Evolutionary conservation across 2,888 invertebrate genomes (phyloP).

Genomic region (Lordiphosa andalusiaca): DNA sequence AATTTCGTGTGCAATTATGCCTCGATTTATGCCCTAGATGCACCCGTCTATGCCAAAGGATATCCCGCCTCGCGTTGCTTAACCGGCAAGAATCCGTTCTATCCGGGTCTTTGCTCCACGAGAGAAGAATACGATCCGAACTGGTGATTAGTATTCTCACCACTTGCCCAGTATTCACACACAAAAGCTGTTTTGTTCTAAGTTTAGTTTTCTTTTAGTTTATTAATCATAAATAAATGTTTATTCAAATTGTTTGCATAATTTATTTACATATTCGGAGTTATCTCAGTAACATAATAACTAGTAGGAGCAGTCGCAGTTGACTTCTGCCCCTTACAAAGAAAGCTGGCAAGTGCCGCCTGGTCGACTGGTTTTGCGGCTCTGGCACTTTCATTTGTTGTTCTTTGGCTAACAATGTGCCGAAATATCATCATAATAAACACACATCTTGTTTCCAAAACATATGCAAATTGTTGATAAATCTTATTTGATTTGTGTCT

Average conservation of each 20-base stretch:
- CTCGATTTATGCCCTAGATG: conserved; percentile 76
- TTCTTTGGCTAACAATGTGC: conserved; percentile 43
- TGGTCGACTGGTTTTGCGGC: conserved; percentile 23
- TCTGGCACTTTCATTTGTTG: conserved; percentile 68
- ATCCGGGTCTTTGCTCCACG: conserved; percentile 77
- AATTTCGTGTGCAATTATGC: conserved; percentile 79
- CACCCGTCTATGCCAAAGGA: conserved; percentile 76
- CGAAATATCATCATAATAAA: conserved; percentile 43
- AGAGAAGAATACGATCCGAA: conserved; percentile 76
- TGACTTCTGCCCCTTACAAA: conserved; percentile 39
- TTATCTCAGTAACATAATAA: conserved; percentile 1
- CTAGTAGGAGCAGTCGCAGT: neutral
- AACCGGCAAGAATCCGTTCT: conserved; percentile 76
- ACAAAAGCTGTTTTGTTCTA: conserved; percentile 12
- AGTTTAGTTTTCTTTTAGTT: conserved; percentile 2
- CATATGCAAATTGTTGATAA: conserved; percentile 59
- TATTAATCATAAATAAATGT: conserved; percentile 30
- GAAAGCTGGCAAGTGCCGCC: conserved; percentile 20
- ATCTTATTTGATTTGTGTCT: conserved; percentile 57
- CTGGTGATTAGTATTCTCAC: conserved; percentile 49
- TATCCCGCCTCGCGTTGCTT: conserved; percentile 68
- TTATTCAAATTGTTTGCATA: conserved; percentile 30
- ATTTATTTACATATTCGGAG: conserved; percentile 28
- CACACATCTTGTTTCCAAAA: conserved; percentile 36
- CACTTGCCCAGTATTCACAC: conserved; percentile 50